Evolutionary conservation across 2,797 vertebrate species (phyloP).

Genomic region (Mus spretus): DNA sequence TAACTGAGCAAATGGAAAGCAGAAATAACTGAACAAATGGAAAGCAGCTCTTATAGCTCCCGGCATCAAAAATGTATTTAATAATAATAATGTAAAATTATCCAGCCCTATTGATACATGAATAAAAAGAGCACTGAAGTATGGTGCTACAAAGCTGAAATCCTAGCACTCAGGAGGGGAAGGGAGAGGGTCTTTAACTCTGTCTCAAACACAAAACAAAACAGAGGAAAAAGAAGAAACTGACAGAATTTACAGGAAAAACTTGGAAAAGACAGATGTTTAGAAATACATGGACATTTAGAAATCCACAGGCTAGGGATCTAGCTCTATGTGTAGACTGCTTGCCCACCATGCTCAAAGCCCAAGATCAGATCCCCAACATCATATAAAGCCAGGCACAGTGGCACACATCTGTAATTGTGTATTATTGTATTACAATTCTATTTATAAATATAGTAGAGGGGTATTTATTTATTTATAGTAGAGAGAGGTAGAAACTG

Average conservation of each 20-base stretch:
- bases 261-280: background rate
- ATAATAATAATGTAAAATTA: constrained; percentile 50
- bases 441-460: background rate
- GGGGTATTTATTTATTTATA: background rate
- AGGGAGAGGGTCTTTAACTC: background rate
- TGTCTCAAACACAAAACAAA: background rate
- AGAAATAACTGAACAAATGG: background rate
- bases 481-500: background rate
- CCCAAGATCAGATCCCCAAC: background rate
- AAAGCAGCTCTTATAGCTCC: background rate
- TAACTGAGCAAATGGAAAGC: background rate
- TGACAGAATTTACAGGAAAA: constrained; percentile 46
- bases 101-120: background rate
- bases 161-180: background rate
- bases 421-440: background rate
- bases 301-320: background rate
- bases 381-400: background rate
- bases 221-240: constrained; percentile 52
- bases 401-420: background rate
- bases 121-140: background rate
- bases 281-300: background rate
- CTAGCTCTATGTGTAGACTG: background rate
- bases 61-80: background rate
- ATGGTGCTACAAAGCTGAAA: background rate
- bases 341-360: background rate